Conservation (phyloP, 1,140 invertebrate genomes). For the Atta colombica region DNA sequence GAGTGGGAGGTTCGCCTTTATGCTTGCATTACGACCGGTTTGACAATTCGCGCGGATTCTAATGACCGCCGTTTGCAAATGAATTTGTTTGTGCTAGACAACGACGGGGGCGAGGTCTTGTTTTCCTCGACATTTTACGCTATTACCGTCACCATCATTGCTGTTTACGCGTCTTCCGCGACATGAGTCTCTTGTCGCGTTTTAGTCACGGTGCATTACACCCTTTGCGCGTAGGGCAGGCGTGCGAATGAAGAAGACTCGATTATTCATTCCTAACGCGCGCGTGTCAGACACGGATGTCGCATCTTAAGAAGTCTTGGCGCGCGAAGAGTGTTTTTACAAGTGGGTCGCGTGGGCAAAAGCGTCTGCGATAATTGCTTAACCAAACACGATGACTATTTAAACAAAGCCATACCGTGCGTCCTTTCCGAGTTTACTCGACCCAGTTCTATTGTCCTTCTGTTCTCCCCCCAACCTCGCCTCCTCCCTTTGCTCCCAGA, state of each 20-base stretch:
- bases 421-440: slow-evolving; percentile 13
- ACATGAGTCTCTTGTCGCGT: slow-evolving; percentile 23
- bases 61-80: slow-evolving; percentile 40
- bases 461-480: neutral
- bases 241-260: slow-evolving; percentile 51
- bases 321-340: slow-evolving; percentile 35
- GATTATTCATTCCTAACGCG: slow-evolving; percentile 38
- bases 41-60: slow-evolving; percentile 49
- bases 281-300: slow-evolving; percentile 5
- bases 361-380: slow-evolving; percentile 33
- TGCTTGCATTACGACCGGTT: slow-evolving; percentile 38
- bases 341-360: slow-evolving; percentile 10
- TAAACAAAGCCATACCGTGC: slow-evolving; percentile 17
- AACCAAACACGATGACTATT: slow-evolving; percentile 30
- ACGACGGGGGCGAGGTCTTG: neutral
- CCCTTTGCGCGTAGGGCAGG: slow-evolving; percentile 49
- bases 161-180: slow-evolving; percentile 62
- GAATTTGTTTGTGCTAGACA: slow-evolving; percentile 37
- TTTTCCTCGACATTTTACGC: slow-evolving; percentile 47
- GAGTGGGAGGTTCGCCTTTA: slow-evolving; percentile 25
- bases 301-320: slow-evolving; percentile 27
- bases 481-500: neutral
- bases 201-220: slow-evolving; percentile 60
- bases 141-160: neutral
- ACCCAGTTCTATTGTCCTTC: slow-evolving; percentile 34